Conservation (phyloP, 2,797 vertebrate genomes). For the Gadopsis marmoratus region DNA sequence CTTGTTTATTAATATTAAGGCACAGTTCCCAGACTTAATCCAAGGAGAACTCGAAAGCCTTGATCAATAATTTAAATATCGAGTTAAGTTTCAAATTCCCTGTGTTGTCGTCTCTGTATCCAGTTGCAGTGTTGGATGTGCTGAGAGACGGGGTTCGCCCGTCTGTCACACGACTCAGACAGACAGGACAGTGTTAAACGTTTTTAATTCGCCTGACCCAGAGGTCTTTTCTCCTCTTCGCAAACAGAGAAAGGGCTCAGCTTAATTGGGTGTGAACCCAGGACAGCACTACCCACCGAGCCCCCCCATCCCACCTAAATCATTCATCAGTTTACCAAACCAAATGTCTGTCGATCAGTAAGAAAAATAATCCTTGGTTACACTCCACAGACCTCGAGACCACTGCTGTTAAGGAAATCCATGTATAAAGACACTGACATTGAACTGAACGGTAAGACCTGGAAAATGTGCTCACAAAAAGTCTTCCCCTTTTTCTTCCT, state of each 20-base stretch:
- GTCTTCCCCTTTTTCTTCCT: background rate
- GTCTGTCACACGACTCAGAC: background rate
- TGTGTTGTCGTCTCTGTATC: constrained; percentile 39
- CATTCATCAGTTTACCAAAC: constrained; percentile 3
- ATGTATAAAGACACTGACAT: constrained; percentile 91
- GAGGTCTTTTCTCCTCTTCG: background rate
- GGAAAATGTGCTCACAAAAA: background rate
- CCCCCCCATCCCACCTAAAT: background rate
- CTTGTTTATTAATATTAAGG: background rate
- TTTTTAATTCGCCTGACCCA: background rate
- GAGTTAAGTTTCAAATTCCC: constrained; percentile 54
- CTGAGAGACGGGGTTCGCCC: background rate
- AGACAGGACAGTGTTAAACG: background rate
- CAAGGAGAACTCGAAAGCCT: constrained; percentile 18
- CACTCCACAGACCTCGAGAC: constrained; percentile 84
- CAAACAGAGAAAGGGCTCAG: background rate
- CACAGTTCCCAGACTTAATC: background rate
- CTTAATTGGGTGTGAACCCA: background rate
- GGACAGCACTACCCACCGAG: background rate
- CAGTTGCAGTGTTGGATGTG: constrained; percentile 43
- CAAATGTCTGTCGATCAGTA: background rate
- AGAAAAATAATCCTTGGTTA: background rate
- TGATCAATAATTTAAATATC: constrained; percentile 72
- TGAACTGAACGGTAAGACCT: constrained; percentile 86
- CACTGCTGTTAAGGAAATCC: constrained; percentile 87